Conservation (phyloP, 2,888 invertebrate species). For the Rhagium mordax region DNA sequence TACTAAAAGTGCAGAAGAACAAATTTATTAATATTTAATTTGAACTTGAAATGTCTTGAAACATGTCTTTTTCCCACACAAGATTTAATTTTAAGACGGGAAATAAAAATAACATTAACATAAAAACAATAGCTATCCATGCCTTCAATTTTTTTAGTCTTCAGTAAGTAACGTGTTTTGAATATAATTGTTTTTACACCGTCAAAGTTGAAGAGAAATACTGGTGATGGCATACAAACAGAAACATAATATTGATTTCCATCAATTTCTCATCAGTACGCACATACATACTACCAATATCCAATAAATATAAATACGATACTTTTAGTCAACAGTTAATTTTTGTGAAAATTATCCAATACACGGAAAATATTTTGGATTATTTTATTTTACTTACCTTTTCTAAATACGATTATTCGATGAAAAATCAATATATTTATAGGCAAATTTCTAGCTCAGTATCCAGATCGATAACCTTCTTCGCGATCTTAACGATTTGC, state of each 20-base stretch:
- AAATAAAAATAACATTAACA: constrained; percentile 28
- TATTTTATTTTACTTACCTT: not conserved
- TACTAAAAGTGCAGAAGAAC: no score
- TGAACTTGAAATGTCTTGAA: no score
- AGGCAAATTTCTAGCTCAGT: not conserved
- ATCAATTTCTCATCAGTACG: no score
- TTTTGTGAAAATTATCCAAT: no score
- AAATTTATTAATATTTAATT: no score
- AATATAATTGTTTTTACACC: not conserved
- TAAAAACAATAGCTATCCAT: constrained; percentile 36
- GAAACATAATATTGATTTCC: no score
- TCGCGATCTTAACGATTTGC: not conserved
- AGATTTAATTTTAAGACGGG: constrained; percentile 16
- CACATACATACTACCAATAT: no score
- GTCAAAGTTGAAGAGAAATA: not conserved
- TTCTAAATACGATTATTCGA: not conserved
- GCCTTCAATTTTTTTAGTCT: constrained; percentile 12
- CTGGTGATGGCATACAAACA: not conserved
- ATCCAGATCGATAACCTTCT: constrained; percentile 1
- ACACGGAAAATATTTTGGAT: no score
- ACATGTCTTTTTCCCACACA: constrained; percentile 6
- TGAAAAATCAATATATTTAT: not conserved
- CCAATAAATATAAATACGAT: no score
- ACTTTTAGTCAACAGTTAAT: no score
- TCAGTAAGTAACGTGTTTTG: constrained; percentile 25